Evolutionary conservation across 2,888 invertebrate species (phyloP).

Genomic region (Pecten maximus): DNA sequence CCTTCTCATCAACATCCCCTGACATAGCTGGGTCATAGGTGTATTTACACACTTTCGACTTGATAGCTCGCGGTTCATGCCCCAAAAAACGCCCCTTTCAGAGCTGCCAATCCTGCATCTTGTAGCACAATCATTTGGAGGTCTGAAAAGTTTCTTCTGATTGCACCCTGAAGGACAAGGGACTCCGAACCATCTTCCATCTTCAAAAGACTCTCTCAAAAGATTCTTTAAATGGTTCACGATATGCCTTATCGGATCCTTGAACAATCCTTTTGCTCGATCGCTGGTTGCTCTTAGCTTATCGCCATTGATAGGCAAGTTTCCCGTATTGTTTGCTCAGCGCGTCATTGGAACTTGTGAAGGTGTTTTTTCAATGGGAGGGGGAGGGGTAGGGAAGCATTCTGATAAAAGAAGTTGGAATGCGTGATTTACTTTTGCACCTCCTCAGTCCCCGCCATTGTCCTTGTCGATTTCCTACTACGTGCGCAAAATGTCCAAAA

Average conservation of each 20-base stretch:
- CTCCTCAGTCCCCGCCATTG: constrained; percentile 48
- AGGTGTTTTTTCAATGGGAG: constrained; percentile 37
- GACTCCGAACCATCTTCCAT: constrained; percentile 64
- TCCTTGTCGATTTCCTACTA: constrained; percentile 47
- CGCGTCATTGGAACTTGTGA: constrained; percentile 38
- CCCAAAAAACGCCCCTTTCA: constrained; percentile 64
- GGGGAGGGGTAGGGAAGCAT: too few species aligned
- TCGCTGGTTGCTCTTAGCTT: constrained; percentile 61
- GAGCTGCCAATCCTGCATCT: constrained; percentile 59
- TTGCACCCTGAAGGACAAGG: constrained; percentile 55
- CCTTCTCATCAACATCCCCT: constrained; percentile 50
- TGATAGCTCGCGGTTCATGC: constrained; percentile 54
- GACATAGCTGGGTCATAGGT: constrained; percentile 60
- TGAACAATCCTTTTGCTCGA: constrained; percentile 57
- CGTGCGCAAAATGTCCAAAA: too few species aligned
- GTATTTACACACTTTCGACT: constrained; percentile 57
- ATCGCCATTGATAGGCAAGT: constrained; percentile 53
- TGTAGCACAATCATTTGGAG: constrained; percentile 56
- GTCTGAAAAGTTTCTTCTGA: constrained; percentile 50
- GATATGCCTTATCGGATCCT: constrained; percentile 54
- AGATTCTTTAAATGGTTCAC: constrained; percentile 55
- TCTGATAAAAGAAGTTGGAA: constrained; percentile 41
- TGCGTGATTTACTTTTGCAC: constrained; percentile 47
- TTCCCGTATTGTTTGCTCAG: constrained; percentile 2
- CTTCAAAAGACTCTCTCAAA: constrained; percentile 51